Evolutionary conservation across 2,888 invertebrate species (phyloP).

Genomic region (Apodemia mormo): DNA sequence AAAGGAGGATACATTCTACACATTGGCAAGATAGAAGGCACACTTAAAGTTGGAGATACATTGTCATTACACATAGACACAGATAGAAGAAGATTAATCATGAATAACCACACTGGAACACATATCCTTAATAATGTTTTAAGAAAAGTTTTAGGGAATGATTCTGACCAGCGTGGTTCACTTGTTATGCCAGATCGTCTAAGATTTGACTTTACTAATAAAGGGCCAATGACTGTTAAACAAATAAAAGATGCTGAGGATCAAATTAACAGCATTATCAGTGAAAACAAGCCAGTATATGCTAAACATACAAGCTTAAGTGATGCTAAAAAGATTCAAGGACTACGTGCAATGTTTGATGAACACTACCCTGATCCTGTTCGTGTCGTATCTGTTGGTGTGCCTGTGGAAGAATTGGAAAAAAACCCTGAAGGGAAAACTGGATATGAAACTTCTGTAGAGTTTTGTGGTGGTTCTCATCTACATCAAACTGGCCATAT

Average conservation of each 20-base stretch:
- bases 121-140: slow-evolving; percentile 98
- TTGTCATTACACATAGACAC: slow-evolving; percentile 91
- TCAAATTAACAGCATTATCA: slow-evolving; percentile 88
- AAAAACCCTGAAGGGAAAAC: slow-evolving; percentile 90
- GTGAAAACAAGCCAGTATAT: slow-evolving; percentile 89
- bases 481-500: slow-evolving; percentile 95
- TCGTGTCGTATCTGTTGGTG: slow-evolving; percentile 95
- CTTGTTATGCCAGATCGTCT: slow-evolving; percentile 98
- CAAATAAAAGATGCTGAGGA: slow-evolving; percentile 95
- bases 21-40: slow-evolving; percentile 93
- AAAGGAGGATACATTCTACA: slow-evolving; percentile 98
- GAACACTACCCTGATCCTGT: slow-evolving; percentile 99
- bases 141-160: slow-evolving; percentile 92
- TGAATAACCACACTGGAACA: slow-evolving; percentile 99
- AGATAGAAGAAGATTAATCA: slow-evolving; percentile 92
- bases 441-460: slow-evolving; percentile 94
- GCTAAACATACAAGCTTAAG: slow-evolving; percentile 92
- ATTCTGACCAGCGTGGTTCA: slow-evolving; percentile 97
- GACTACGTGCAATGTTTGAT: slow-evolving; percentile 98
- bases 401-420: slow-evolving; percentile 94
- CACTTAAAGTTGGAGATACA: slow-evolving; percentile 91
- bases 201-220: slow-evolving; percentile 98
- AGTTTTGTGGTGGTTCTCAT: slow-evolving; percentile 99
- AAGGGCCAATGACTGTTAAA: slow-evolving; percentile 92
- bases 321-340: slow-evolving; percentile 94